Base-by-base conservation (phyloP, 2,888 invertebrate species). In the Xanthorhoe spadicearia region DNA sequence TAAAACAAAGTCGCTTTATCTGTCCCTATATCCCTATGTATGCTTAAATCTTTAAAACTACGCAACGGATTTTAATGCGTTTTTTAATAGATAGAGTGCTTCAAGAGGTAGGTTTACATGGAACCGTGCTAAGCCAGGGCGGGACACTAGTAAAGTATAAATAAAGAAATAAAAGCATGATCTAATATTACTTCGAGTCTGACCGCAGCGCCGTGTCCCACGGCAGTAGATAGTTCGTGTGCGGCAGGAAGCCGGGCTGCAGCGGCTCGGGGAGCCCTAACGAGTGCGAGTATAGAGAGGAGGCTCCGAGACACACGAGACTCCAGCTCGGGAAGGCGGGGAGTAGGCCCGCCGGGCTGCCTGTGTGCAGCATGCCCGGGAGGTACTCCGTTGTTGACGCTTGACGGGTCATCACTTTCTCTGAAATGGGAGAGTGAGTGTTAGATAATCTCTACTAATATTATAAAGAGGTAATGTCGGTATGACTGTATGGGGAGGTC, bases 281-380 rank as follows among this genome's bases (percentile, higher is more conserved):
- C 83, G 95, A 96, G 85, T 98, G 98, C 55, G 97, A 97, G 89
- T 99, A 99, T 32, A 98, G 93, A 63, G 97, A 97, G 50, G 98
- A 97, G 0, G 97, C 96, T 0, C 99, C 99, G 7, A 99, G 94
- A 82, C 98, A 98, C 43, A 97, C 95, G 59, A 99, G 92, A 8
- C 97, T 96, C 98, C 98, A 99, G 76, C 97, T 97, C 0, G 97
- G 95, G 91, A 96, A 98, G 70, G 96, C 95, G 0, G 99, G 98
- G 70, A 98, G 92, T 48, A 98, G 92, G 0, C 95, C 94, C 0
- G 94, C 87, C 0, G 97, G 97, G 60, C 97, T 96, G 74, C 94
- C 95, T 0, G 95, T 94, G 81, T 98, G 98, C 59, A 98, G 93
- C 97, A 99, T 98, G 61, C 97, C 97, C 0, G 98, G 97, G 38